Evolutionary conservation across 2,113 vertebrate species (phyloP), one percentile per base, ranked within the genome.

Genomic region (Fregetta grallaria): DNA sequence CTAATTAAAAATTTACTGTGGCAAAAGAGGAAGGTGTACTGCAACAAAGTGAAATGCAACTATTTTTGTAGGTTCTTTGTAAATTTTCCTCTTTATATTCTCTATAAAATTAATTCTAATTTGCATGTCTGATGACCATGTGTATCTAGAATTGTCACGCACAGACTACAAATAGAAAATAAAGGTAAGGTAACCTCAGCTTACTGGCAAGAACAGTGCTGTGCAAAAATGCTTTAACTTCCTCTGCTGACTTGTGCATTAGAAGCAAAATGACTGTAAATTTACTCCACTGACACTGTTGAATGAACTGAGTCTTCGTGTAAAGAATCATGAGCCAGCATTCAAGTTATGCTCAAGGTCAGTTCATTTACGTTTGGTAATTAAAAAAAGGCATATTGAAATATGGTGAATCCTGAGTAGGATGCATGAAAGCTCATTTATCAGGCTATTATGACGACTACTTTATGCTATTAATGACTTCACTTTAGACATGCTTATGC

Each of bases 351-450:
- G 77, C 62, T 88, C 91, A 96, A 97, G 96, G 97, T 96, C 93
- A 96, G 84, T 71, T 95, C 71, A 92, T 95, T 96, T 95, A 93
- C 85, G 86, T 95, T 91, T 7, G 18, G 72, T 96, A 96, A 97
- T 97, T 97, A 97, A 94, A 93, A 97, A 78, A 94, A 96, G 58
- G 82, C 82, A 88, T 93, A 85, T 91, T 96, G 96, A 94, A 97
- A 97, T 93, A 74, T 20, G 9, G 93, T 95, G 96, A 88, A 84
- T 97, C 85, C 92, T 53, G 83, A 92, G 94, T 36, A 83, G 78
- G 82, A 78, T 91, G 75, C 92, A 52, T 88, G 94, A 96, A 96
- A 96, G 95, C 92, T 95, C 91, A 95, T 97, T 96, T 96, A 97
- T 96, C 96, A 96, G 91, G 61, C 80, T 87, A 95, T 93, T 97